Evolutionary conservation across 2,797 vertebrate species (phyloP).

Genomic region (Neosilurus mollespiculum): DNA sequence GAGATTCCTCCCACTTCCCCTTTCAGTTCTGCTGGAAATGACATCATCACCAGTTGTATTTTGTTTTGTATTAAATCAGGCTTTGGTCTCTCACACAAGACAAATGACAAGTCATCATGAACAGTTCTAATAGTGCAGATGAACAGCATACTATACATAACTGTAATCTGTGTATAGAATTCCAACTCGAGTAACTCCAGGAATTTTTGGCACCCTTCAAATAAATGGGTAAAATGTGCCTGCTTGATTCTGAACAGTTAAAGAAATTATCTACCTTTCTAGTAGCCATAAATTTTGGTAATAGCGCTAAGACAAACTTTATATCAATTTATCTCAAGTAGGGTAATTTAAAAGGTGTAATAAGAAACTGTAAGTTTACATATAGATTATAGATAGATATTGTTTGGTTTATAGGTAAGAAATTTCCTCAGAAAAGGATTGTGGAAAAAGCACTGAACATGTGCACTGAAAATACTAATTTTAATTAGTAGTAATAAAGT

Average conservation of each 20-base stretch:
- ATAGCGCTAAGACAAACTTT: no score
- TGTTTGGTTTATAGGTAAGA: no score
- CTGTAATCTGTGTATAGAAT: neutral
- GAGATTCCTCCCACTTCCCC: conserved; percentile 47
- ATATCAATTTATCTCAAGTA: no score
- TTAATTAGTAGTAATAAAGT: no score
- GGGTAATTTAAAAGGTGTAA: no score
- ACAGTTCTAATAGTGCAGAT: neutral
- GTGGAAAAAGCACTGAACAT: no score
- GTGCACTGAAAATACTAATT: no score
- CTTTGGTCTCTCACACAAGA: neutral
- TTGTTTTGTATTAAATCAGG: conserved; percentile 33
- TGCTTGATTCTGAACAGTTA: neutral
- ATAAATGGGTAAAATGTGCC: neutral
- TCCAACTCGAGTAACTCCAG: no score
- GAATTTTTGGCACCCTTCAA: neutral
- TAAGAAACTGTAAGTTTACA: no score
- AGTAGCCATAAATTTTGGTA: neutral
- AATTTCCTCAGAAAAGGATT: no score
- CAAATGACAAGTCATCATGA: neutral
- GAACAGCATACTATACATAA: neutral
- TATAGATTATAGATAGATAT: no score
- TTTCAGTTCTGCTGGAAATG: conserved; percentile 45
- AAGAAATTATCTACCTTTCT: neutral
- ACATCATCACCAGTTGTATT: conserved; percentile 32